Base-by-base conservation (phyloP, 2,797 vertebrate genomes). In the Selene dorsalis region DNA sequence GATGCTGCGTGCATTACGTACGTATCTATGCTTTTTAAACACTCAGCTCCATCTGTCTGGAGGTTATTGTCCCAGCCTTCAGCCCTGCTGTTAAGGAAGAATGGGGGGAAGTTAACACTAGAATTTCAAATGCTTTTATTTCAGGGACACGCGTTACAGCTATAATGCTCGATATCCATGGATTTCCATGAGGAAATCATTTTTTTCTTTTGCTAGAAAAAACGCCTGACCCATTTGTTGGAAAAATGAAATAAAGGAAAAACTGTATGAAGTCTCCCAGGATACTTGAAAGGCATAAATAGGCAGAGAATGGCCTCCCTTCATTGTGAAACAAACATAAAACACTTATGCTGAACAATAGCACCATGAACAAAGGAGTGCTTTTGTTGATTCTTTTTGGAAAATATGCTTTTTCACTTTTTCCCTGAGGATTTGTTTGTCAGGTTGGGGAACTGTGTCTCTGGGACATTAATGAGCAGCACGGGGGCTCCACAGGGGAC, bases 21-120 rank as follows among this genome's bases (percentile, higher is more conserved):
- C 69, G 73, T 63, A 63, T 83, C 67, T 52, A 35, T 68, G 26
- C 52, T 45, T 64, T 77, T 53, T 69, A 48, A 71, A 58, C 52
- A 60, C 47, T 52, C 18, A 48, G 69, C 62, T 73, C 56, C 3
- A 7, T 63, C 72, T 69, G 70, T 82, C 32, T 79, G 68, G 43
- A 64, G 12, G 59, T 77, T 52, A 90, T 92, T 93, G 93, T 93
- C 83, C 75, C 30, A 20, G 70, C 75, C 32, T 70, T 79, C 76
- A 71, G 58, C 77, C 91, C 90, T 63, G 86, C 92, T 90, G 92
- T 12, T 92, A 89, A 50, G 64, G 72, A 93, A 90, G 88, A 94
- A 94, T 94, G 10, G 79, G 41, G 80, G 94, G 93, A 95, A 94
- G 88, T 88, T 76, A 59, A 56, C 30, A 47, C 67, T 72, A 75